Evolutionary conservation across 2,888 invertebrate genomes (phyloP), one percentile per base, ranked within the genome.

Genomic region (Linnaemya vulpina): DNA sequence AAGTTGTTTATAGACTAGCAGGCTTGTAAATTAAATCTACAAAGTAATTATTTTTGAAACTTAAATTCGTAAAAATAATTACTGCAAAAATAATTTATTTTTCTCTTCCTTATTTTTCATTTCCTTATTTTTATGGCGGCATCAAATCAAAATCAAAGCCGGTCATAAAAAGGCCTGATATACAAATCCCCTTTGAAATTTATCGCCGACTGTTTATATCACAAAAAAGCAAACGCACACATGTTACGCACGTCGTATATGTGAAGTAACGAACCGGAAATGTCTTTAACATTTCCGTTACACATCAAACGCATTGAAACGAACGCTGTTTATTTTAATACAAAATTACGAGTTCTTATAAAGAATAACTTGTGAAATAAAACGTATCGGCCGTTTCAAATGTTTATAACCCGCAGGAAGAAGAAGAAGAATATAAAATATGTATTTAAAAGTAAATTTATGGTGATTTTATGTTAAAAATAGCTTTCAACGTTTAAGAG

Each of bases 191-290:
- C 38, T 15, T 17, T 51, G 3, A 51, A 22, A 38, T 13, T 46
- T 9, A 8, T 1, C 9, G 3, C 43, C 11, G 15, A 7, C 3
- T 38, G 22, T 22, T 15, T 35, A 30, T 20, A 17, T 46, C n/a
- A 73, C 35, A 49, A 49, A 7, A n/a, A 49, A 7, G n/a, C 51
- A 53, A 10, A 53, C 0, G 13, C 13, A 17, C 5, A 58, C 35
- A 35, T n/a, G n/a, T n/a, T n/a, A n/a, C 3, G 3, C 9, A 30
- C 30, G 7, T 55, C 55, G 11, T 30, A n/a, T 49, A 70, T 79
- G 68, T 67, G 84, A 88, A 89, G 88, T 89, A 90, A 89, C 89
- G 89, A 90, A 89, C 89, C 89, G 90, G 89, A 90, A 89, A 90
- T 88, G 87, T 88, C 88, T 87, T 88, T 88, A 88, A 87, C 88